phyloP scores from a whole-genome alignment of 2,888 invertebrate species.

The Parnassius mnemosyne region DNA sequence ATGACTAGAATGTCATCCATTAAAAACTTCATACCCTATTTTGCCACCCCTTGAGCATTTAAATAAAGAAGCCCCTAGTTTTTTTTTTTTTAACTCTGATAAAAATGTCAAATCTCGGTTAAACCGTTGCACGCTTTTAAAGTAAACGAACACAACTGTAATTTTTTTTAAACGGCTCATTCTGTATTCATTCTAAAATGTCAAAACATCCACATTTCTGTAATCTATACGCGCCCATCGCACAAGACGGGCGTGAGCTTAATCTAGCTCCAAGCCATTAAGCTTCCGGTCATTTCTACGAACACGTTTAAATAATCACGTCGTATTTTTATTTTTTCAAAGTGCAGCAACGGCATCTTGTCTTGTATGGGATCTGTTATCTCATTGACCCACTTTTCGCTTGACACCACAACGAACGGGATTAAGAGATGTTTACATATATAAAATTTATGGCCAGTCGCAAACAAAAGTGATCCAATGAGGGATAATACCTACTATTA shows the following conservation, averaged over 20 bases:
- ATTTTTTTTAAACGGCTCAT: no score
- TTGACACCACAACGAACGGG: conserved; percentile 25
- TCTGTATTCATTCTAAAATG: no score
- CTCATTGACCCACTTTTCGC: conserved; percentile 25
- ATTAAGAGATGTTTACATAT: conserved; percentile 18
- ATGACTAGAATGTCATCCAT: no score
- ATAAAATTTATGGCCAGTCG: conserved; percentile 9
- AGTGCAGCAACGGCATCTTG: conserved; percentile 13
- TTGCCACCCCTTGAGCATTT: no score
- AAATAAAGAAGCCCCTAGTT: no score
- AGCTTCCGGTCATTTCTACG: conserved; percentile 19
- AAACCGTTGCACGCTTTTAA: no score
- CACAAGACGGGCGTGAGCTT: background rate
- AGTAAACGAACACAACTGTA: no score
- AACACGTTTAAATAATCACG: conserved; percentile 24
- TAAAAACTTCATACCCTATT: no score
- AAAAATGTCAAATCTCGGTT: no score
- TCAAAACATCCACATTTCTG: background rate
- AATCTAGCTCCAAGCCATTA: conserved; percentile 12
- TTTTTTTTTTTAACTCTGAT: no score
- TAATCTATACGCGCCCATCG: background rate
- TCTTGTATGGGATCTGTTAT: conserved; percentile 25
- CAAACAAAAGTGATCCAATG: conserved; percentile 3
- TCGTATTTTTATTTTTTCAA: conserved; percentile 15
- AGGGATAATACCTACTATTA: background rate